These are phyloP conservation scores for Willowsia nigromaculata DNA, from an alignment of 2,888 invertebrate species.

Conservation along the genomic window DNA sequence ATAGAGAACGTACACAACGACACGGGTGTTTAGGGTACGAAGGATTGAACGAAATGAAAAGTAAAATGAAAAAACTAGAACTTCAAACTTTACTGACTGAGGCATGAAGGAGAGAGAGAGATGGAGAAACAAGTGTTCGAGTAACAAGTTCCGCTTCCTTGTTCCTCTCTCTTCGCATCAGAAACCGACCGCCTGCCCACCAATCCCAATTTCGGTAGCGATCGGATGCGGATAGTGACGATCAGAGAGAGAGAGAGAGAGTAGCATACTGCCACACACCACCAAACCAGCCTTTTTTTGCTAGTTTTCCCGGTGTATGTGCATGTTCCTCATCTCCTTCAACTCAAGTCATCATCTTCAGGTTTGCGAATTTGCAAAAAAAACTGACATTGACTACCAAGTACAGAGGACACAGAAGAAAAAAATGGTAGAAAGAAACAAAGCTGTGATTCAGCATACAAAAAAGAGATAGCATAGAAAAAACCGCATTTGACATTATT, in stretches of 20 bases:
- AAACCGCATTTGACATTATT: not conserved
- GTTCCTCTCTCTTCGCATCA: not conserved
- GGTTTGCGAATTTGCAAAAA: not conserved
- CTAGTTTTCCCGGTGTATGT: not conserved
- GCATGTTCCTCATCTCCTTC: not conserved
- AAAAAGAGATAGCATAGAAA: too few species aligned
- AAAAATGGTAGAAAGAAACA: not conserved
- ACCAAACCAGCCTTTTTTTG: not conserved
- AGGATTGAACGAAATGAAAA: not conserved
- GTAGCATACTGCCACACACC: not conserved
- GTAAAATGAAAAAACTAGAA: not conserved
- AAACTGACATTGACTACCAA: too few species aligned
- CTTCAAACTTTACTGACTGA: not conserved
- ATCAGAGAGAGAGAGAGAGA: not conserved
- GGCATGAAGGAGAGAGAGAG: not conserved
- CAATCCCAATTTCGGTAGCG: not conserved
- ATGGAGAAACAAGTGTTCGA: not conserved
- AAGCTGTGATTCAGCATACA: not conserved
- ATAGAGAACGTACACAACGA: not conserved
- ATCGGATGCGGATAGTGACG: not conserved
- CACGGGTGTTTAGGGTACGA: constrained; percentile 25
- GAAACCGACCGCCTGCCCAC: not conserved
- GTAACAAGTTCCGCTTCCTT: constrained; percentile 10
- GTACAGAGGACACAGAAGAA: not conserved
- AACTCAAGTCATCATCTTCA: not conserved